A percentile compares a stretch with the other conserved stretches of the same genome.
Evolutionary conservation across 2,113 vertebrate genomes (phyloP).

Genomic region (Pangasianodon gigas): DNA sequence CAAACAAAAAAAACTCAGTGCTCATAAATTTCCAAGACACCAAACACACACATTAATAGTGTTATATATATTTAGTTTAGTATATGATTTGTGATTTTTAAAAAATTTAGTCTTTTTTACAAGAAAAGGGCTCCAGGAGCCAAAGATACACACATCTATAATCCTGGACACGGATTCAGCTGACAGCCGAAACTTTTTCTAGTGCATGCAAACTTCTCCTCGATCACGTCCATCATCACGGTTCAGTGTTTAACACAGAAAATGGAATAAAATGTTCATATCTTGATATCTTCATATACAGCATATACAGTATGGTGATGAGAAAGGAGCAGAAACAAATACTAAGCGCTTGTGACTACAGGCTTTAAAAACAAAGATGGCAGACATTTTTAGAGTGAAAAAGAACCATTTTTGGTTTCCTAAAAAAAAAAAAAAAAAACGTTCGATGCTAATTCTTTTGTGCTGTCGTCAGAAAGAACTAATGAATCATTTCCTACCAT

Average conservation of each 20-base stretch:
- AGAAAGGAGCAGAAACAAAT: background rate
- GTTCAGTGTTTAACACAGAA: slow-evolving; percentile 37
- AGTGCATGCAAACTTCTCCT: slow-evolving; percentile 44
- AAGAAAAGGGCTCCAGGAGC: background rate
- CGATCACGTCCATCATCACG: background rate
- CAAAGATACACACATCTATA: slow-evolving; percentile 4
- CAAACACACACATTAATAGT: slow-evolving; percentile 11
- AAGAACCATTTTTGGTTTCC: background rate
- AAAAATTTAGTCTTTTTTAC: slow-evolving; percentile 8
- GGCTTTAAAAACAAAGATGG: slow-evolving; percentile 5
- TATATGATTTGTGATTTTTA: slow-evolving; percentile 18
- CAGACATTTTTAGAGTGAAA: background rate
- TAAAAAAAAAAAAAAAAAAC: no score
- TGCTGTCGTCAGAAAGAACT: background rate
- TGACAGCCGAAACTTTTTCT: background rate
- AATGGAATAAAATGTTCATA: slow-evolving; percentile 6
- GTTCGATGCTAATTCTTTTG: no score
- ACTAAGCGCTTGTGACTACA: background rate
- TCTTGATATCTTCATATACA: slow-evolving; percentile 41
- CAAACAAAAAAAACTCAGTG: background rate
- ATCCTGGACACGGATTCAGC: background rate
- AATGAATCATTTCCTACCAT: background rate
- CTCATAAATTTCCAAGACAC: background rate
- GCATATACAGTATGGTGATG: background rate
- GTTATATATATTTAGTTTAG: slow-evolving; percentile 24